Conservation (phyloP, 2,797 vertebrate species). For the Chromis chromis region DNA sequence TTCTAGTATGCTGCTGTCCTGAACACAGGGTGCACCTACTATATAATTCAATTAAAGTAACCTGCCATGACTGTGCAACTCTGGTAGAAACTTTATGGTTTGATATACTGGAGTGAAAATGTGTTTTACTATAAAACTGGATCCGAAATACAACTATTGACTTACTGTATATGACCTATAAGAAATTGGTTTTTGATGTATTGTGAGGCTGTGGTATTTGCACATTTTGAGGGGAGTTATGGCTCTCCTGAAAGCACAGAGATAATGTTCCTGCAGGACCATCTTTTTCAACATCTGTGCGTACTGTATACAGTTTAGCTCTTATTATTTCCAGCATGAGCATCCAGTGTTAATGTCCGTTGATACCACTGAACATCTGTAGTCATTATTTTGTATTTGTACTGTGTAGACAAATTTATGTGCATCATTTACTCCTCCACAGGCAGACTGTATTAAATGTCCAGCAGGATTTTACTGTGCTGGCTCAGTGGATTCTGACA, state of each 20-base stretch:
- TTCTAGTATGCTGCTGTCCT: background rate
- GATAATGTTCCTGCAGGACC: background rate
- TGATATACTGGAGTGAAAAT: background rate
- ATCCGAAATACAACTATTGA: background rate
- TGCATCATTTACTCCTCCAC: slow-evolving; percentile 44
- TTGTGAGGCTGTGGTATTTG: slow-evolving; percentile 6
- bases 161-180: background rate
- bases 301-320: background rate
- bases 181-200: slow-evolving; percentile 12
- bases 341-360: background rate
- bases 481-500: slow-evolving; percentile 63
- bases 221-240: background rate
- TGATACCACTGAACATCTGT: slow-evolving; percentile 34
- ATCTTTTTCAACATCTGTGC: slow-evolving; percentile 1
- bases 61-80: background rate
- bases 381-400: slow-evolving; percentile 25
- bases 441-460: slow-evolving; percentile 85
- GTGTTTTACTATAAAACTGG: background rate
- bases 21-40: background rate
- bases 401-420: background rate
- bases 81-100: background rate
- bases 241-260: slow-evolving; percentile 3
- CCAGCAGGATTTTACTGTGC: slow-evolving; percentile 86
- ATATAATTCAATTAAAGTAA: background rate
- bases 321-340: slow-evolving; percentile 12